Base-by-base conservation (phyloP, 2,888 invertebrate species). In the Atrina japonica region DNA sequence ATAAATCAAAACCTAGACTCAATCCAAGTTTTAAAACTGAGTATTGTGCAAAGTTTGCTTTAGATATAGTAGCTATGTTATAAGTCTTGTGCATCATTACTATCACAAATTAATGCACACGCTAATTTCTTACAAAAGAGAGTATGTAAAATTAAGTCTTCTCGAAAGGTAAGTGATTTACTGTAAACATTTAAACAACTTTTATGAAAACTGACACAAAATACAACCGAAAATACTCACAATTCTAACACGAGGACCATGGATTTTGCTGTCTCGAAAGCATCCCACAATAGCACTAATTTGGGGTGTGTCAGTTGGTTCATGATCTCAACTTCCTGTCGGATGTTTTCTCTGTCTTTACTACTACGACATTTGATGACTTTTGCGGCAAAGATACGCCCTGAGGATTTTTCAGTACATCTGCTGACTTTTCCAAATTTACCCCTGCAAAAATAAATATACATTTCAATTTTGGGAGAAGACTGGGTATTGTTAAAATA, bases 201-300 rank as follows among this genome's bases (percentile, higher is more conserved):
- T n/a, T n/a, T n/a, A n/a, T n/a, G n/a, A n/a, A n/a, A n/a, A n/a
- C n/a, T n/a, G n/a, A n/a, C n/a, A n/a, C n/a, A n/a, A n/a, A n/a
- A n/a, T n/a, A n/a, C n/a, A n/a, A n/a, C n/a, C n/a, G n/a, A 35
- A 35, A 35, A 35, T 76, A 94, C 97, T 95, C 92, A 99, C 99
- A 98, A 93, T 93, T 99, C 99, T 85, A 98, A 93, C 83, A 99
- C 95, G 84, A 99, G 96, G 91, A 97, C 96, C 94, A 99, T 97
- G 89, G 96, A 98, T 96, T 82, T 77, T 2, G 82, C 74, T 14
- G 83, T 82, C 63, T 89, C 88, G 73, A 86, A 98, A 11, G 98
- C 98, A 87, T 99, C 99, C 92, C 98, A 99, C 59, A 99, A 93
- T 91, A 99, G 98, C 85, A 99, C 96, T 65, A 99, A 94, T 82